Evolutionary conservation across 2,797 vertebrate species (phyloP), one percentile per base, ranked within the genome.

Genomic region (Setipinna tenuifilis): DNA sequence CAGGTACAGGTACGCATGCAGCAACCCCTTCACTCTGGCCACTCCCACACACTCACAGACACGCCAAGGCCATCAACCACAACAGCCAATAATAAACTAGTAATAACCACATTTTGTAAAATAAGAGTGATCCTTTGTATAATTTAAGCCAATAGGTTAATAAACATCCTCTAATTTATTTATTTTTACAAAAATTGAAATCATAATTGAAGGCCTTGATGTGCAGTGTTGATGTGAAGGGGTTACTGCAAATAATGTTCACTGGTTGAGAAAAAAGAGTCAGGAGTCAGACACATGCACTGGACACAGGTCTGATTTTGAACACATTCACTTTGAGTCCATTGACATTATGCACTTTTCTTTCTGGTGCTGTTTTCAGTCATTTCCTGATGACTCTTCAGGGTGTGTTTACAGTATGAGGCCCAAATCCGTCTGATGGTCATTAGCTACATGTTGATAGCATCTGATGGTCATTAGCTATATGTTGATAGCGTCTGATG

Each of bases 271-370:
- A 35, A 5, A 71, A 11, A 71, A 14, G 1, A 75, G 68, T 75
- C 31, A 75, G 68, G 68, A 75, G 31, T 75, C 68, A 41, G 68
- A 75, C 28, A 25, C 87, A 88, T 90, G 87, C 90, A 88, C 19
- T 81, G 31, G 16, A 86, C 35, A 9, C 41, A 71, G 85, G 86
- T 84, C 17, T 46, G 71, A 84, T 68, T 75, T 83, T 23, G 83
- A 87, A 75, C 25, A 83, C 83, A 82, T 57, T 50, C 80, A 44
- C 10, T 23, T 35, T 62, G n/a, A 80, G 14, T 57, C 6, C 68
- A 58, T 21, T 19, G 4, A 48, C 3, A 48, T 48, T 10, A 41
- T 28, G 35, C 1, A 35, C 11, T 17, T 5, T 41, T 75, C 28
- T 41, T 75, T 48, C 46, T 41, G 68, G 11, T 68, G 12, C 2